Conservation (phyloP, 2,888 invertebrate species). For the Leptopilina drosophilae region DNA sequence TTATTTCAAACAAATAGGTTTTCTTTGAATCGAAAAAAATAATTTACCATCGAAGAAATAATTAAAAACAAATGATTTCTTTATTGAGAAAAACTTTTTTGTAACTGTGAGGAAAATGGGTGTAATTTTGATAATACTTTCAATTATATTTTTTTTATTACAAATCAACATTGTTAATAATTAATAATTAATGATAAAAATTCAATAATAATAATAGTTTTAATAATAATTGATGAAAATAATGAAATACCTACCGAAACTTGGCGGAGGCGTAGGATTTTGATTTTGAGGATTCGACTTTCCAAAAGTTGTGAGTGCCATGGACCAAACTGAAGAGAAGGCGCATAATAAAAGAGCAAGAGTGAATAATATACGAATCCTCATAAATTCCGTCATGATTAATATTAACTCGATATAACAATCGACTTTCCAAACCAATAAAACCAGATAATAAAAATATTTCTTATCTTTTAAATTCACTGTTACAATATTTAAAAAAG, state of each 20-base stretch:
- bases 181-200: too few relatives aligned
- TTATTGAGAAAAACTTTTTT: too few relatives aligned
- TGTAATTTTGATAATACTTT: too few relatives aligned
- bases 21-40: too few relatives aligned
- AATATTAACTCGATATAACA: neutral
- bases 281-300: slow-evolving; percentile 81
- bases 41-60: too few relatives aligned
- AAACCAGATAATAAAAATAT: neutral
- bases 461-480: slow-evolving; percentile 1
- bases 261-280: slow-evolving; percentile 77
- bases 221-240: neutral
- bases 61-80: too few relatives aligned
- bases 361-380: slow-evolving; percentile 55
- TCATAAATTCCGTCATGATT: slow-evolving; percentile 58
- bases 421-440: neutral
- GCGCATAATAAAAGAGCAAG: slow-evolving; percentile 60
- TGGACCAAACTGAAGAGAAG: slow-evolving; percentile 78
- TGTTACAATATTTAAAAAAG: neutral
- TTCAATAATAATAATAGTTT: too few relatives aligned
- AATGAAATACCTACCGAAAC: slow-evolving; percentile 79
- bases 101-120: too few relatives aligned
- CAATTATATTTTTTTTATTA: too few relatives aligned
- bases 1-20: too few relatives aligned
- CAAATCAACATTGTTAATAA: too few relatives aligned
- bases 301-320: slow-evolving; percentile 85